A percentile compares a stretch with the other conserved stretches of the same genome.
phyloP scores from a whole-genome alignment of 2,113 vertebrate species.

The Dipodomys spectabilis region DNA sequence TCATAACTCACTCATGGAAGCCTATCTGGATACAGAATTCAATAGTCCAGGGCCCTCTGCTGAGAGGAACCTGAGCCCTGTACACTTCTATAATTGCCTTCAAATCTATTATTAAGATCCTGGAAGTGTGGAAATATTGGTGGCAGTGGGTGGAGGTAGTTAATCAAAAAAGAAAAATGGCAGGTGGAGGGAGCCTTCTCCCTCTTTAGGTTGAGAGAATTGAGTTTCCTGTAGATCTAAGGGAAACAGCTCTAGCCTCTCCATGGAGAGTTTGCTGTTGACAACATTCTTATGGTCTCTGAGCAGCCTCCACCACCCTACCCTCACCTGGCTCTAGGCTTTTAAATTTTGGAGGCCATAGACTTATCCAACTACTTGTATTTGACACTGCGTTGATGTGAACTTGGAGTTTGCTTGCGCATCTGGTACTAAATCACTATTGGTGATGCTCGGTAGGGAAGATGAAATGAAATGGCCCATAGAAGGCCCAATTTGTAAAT shows the following conservation, averaged over 20 bases:
- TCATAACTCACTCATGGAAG: neutral
- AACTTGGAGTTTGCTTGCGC: too few species aligned
- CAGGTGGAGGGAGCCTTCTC: neutral
- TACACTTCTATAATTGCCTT: neutral
- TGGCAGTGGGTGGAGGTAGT: neutral
- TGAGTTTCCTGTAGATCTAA: neutral
- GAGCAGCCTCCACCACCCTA: neutral
- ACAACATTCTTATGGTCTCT: neutral
- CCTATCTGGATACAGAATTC: neutral
- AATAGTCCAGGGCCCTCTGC: neutral
- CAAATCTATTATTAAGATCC: neutral
- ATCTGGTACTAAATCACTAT: neutral
- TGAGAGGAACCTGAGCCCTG: conserved; percentile 33
- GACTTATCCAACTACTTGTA: too few species aligned
- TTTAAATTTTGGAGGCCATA: neutral
- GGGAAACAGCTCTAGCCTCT: neutral
- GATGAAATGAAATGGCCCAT: neutral
- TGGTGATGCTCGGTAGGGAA: neutral
- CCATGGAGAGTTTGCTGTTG: neutral
- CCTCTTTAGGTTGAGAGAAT: neutral
- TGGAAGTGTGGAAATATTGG: neutral
- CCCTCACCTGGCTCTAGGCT: neutral
- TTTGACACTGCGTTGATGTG: too few species aligned
- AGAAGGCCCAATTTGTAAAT: neutral
- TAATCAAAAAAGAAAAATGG: neutral